Percentiles rank a stretch among this genome's conserved stretches.
Conservation (phyloP, 2,888 invertebrate species). For the Diarsia brunnea region DNA sequence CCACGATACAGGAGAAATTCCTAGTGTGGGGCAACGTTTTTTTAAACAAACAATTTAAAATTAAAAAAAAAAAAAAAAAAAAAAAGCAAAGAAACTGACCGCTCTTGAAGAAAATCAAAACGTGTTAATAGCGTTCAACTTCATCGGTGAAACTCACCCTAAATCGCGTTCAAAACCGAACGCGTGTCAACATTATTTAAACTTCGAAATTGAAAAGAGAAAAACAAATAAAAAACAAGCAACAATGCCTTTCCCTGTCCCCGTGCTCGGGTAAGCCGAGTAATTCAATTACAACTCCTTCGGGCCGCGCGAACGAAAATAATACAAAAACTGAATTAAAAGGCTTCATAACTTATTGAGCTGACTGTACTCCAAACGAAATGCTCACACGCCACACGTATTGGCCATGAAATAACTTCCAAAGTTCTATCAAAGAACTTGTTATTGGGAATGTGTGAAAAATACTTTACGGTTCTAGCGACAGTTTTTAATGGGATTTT, state of each 20-base stretch:
- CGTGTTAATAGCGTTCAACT: not conserved
- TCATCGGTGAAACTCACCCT: not conserved
- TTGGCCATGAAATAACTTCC: slow-evolving; percentile 47
- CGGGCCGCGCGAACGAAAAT: slow-evolving; percentile 68
- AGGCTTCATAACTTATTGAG: slow-evolving; percentile 81
- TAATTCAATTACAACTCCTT: slow-evolving; percentile 87
- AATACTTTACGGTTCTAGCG: slow-evolving; percentile 40
- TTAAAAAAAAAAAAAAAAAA: too few species aligned
- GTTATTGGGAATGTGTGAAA: slow-evolving; percentile 49
- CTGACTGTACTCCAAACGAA: slow-evolving; percentile 49
- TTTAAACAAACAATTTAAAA: too few species aligned
- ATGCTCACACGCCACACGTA: slow-evolving; percentile 41
- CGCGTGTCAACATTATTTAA: not conserved
- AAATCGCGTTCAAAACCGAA: not conserved
- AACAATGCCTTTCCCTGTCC: slow-evolving; percentile 60
- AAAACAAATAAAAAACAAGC: slow-evolving; percentile 14
- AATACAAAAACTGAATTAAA: slow-evolving; percentile 79
- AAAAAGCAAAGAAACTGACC: not conserved
- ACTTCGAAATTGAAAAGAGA: not conserved
- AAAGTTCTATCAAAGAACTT: slow-evolving; percentile 52
- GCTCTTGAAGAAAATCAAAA: not conserved
- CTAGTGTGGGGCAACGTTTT: too few species aligned
- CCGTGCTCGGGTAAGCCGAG: slow-evolving; percentile 74
- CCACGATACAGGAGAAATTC: too few species aligned
- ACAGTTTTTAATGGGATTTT: slow-evolving; percentile 53